Conservation (phyloP, 2,797 vertebrate genomes). For the Melanotaenia trifasciata region DNA sequence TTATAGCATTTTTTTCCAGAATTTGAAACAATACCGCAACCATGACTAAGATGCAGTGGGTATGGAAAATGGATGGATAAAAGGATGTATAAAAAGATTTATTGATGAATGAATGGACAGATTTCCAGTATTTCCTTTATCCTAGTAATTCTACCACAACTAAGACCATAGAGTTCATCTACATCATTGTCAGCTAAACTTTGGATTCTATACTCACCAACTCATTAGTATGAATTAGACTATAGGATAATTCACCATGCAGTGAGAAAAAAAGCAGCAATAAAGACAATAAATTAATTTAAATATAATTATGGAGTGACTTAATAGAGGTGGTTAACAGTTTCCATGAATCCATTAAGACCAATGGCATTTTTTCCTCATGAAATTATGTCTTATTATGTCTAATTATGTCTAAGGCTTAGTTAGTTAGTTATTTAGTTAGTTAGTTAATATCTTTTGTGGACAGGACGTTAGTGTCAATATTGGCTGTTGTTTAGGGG, state of each 20-base stretch:
- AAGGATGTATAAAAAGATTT: too few species aligned
- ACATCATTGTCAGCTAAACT: too few species aligned
- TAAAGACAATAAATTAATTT: not conserved
- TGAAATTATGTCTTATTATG: not conserved
- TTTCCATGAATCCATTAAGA: not conserved
- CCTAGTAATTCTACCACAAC: not conserved
- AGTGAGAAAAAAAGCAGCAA: constrained; percentile 1
- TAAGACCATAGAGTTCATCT: not conserved
- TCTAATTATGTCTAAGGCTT: too few species aligned
- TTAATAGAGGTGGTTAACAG: not conserved
- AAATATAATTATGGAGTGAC: not conserved
- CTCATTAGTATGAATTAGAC: not conserved
- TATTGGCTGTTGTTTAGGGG: not conserved
- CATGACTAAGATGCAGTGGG: too few species aligned
- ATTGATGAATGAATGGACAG: too few species aligned
- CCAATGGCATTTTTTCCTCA: not conserved
- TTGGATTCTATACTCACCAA: too few species aligned
- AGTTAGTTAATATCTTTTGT: not conserved
- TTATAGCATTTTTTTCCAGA: not conserved
- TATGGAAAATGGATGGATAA: too few species aligned
- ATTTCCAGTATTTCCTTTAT: too few species aligned
- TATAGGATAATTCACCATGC: not conserved
- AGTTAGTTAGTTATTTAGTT: too few species aligned
- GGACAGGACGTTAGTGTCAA: not conserved
- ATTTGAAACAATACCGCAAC: too few species aligned